phyloP scores from a whole-genome alignment of 2,797 vertebrate genomes.

The Tapirus indicus region DNA sequence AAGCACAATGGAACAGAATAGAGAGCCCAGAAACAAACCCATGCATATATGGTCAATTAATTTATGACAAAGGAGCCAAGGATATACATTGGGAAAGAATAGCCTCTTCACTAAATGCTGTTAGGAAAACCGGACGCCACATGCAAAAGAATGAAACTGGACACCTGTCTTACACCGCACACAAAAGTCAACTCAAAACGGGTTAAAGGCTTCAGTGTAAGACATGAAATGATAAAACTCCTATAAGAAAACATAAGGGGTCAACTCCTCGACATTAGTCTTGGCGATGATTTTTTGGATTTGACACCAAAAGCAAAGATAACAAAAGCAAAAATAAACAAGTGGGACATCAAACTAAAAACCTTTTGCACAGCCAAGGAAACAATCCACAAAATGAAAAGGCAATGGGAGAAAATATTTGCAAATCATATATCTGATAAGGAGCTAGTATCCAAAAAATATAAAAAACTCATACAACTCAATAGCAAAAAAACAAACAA shows the following conservation, averaged over 20 bases:
- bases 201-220: not conserved
- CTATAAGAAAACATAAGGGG: not conserved
- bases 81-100: not conserved
- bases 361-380: not conserved
- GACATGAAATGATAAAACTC: not conserved
- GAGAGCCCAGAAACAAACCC: not conserved
- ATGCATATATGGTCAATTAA: not conserved
- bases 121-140: not conserved
- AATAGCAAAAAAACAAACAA: not conserved
- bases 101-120: not conserved
- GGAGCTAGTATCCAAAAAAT: not conserved
- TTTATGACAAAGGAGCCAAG: not conserved
- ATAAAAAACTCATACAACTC: not conserved
- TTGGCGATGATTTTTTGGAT: not conserved
- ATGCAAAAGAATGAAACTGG: not conserved
- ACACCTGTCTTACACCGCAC: not conserved
- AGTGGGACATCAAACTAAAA: not conserved
- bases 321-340: not conserved
- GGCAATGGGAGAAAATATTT: not conserved
- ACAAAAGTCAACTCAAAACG: not conserved
- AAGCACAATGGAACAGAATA: not conserved
- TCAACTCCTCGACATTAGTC: not conserved
- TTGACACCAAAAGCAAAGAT: not conserved
- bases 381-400: not conserved
- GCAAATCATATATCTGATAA: not conserved